Conservation (phyloP, 92 coral and sea anemone genomes). For the Nematostella vectensis region DNA sequence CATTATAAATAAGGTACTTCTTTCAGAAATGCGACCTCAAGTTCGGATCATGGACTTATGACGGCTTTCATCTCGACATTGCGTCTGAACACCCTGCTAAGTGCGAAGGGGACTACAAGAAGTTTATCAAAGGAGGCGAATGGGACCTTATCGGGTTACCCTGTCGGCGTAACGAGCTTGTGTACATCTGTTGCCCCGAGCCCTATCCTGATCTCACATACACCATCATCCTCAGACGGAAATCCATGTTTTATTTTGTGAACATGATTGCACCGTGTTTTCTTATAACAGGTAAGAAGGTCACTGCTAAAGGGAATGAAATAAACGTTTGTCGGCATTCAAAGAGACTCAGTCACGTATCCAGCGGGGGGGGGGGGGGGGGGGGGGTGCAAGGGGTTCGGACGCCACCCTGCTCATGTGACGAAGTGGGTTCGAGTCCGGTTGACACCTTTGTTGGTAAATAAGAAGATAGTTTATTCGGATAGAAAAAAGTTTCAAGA, state of each 20-base stretch:
- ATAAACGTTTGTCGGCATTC: too few relatives aligned
- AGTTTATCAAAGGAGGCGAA: conserved; percentile 68
- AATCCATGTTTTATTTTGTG: conserved; percentile 64
- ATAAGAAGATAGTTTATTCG: too few relatives aligned
- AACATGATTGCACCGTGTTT: conserved; percentile 77
- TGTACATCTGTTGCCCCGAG: conserved; percentile 68
- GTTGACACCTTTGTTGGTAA: too few relatives aligned
- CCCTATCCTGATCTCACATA: conserved; percentile 81
- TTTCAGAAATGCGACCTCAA: conserved; percentile 50
- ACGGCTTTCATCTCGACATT: conserved; percentile 65
- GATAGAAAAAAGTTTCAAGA: too few relatives aligned
- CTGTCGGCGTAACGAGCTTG: conserved; percentile 38
- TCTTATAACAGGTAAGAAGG: conserved; percentile 81
- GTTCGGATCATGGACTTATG: conserved; percentile 85
- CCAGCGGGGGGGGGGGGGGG: too few relatives aligned
- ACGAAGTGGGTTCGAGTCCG: too few relatives aligned
- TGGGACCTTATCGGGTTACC: conserved; percentile 61
- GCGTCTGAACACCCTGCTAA: conserved; percentile 23
- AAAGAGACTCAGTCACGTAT: too few relatives aligned
- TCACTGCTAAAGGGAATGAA: too few relatives aligned
- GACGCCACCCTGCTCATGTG: too few relatives aligned
- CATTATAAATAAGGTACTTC: background rate
- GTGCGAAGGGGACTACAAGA: conserved; percentile 50
- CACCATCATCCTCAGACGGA: conserved; percentile 57
- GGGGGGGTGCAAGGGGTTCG: too few relatives aligned